Evolutionary conservation across 2,797 vertebrate genomes (phyloP).

Genomic region (Rhinatrema bivittatum): DNA sequence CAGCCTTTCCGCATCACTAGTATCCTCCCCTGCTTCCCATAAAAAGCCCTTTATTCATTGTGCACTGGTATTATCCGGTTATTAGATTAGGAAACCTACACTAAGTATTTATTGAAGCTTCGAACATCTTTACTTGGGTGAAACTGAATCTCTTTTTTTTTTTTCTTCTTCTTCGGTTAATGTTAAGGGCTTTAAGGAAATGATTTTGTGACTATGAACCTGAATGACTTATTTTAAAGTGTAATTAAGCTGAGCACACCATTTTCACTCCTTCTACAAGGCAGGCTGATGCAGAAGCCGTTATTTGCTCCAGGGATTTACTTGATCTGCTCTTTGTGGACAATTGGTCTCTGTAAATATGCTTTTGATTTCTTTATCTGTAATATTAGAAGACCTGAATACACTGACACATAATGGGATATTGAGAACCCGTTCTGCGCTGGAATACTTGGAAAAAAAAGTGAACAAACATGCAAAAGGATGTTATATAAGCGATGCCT

Average conservation of each 20-base stretch:
- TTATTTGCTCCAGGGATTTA: conserved; percentile 47
- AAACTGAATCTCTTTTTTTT: conserved; percentile 40
- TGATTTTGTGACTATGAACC: conserved; percentile 34
- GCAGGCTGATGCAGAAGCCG: conserved; percentile 46
- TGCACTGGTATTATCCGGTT: conserved; percentile 29
- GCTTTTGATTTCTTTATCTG: conserved; percentile 51
- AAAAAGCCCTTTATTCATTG: conserved; percentile 13
- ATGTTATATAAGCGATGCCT: conserved; percentile 9
- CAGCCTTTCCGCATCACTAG: no score
- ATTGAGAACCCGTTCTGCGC: conserved; percentile 27
- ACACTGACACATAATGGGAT: conserved; percentile 33
- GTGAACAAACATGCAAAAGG: conserved; percentile 10
- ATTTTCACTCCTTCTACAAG: conserved; percentile 35
- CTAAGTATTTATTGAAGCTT: conserved; percentile 41
- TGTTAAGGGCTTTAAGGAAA: conserved; percentile 42
- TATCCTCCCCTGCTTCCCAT: no score
- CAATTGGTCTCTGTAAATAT: conserved; percentile 52
- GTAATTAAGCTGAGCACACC: conserved; percentile 40
- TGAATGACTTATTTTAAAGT: conserved; percentile 37
- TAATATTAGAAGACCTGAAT: conserved; percentile 43
- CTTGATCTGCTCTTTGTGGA: conserved; percentile 49
- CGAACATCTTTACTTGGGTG: conserved; percentile 30
- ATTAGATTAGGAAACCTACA: conserved; percentile 37
- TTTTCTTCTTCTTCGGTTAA: conserved; percentile 45
- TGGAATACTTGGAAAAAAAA: conserved; percentile 24